These are phyloP conservation scores for Erebia ligea DNA, from an alignment of 2,888 invertebrate species.

Conservation along the genomic window DNA sequence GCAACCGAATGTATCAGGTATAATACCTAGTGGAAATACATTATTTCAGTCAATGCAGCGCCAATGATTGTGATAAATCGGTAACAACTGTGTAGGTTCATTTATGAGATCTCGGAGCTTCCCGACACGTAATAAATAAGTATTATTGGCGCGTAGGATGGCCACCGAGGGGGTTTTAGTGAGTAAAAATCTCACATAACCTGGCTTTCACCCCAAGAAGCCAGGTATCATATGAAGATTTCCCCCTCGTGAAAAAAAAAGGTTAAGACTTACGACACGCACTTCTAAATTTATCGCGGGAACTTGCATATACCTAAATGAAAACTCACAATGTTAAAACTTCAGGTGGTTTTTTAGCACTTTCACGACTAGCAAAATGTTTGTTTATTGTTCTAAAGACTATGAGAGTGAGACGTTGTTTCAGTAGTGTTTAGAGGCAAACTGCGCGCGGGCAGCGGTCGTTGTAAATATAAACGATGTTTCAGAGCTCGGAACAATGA, in stretches of 20 bases:
- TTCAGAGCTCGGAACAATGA: constrained; percentile 61
- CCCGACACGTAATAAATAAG: too few species aligned
- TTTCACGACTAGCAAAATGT: not conserved
- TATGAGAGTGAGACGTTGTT: constrained; percentile 57
- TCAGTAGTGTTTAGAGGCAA: constrained; percentile 58
- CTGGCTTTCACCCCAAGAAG: too few species aligned
- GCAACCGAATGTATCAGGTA: not conserved
- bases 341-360: not conserved
- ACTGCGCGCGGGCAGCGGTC: constrained; percentile 59
- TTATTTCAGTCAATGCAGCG: not conserved
- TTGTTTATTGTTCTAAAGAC: not conserved
- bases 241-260: too few species aligned
- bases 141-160: too few species aligned
- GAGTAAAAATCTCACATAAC: too few species aligned
- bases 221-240: too few species aligned
- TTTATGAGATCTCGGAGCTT: too few species aligned
- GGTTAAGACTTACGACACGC: not conserved
- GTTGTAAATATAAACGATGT: constrained; percentile 58
- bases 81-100: not conserved
- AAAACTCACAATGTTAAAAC: not conserved
- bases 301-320: not conserved
- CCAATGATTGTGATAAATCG: not conserved
- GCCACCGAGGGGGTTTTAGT: too few species aligned
- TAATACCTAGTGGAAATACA: not conserved
- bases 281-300: not conserved